phyloP scores from a whole-genome alignment of 1,140 invertebrate species.

The Lepidostoma basale region DNA sequence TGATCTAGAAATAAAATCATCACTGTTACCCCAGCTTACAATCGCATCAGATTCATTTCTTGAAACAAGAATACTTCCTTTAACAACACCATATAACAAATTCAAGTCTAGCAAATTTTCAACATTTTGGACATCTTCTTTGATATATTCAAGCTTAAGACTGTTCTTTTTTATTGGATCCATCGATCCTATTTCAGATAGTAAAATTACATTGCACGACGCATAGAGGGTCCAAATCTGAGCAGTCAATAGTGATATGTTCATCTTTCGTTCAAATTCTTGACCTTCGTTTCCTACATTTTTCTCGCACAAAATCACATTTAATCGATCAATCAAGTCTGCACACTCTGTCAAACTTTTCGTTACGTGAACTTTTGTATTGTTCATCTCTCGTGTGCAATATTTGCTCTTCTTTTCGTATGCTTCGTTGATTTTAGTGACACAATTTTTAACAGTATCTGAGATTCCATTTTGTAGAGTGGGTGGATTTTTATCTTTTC shows the following conservation, averaged over 20 bases:
- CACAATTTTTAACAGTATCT: neutral
- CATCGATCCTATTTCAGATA: conserved; percentile 59
- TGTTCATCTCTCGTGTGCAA: neutral
- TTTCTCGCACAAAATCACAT: neutral
- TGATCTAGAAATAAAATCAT: conserved; percentile 24
- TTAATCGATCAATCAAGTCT: neutral
- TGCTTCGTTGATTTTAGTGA: conserved; percentile 17
- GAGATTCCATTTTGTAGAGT: neutral
- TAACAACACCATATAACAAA: conserved; percentile 53
- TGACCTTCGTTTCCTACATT: neutral
- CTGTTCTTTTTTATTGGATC: conserved; percentile 77
- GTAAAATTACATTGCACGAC: conserved; percentile 46
- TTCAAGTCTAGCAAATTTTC: conserved; percentile 53
- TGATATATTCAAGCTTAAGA: conserved; percentile 69
- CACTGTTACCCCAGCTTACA: conserved; percentile 1
- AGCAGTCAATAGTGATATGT: conserved; percentile 9
- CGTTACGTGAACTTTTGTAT: conserved; percentile 7
- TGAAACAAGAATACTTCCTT: conserved; percentile 48
- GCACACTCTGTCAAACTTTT: neutral
- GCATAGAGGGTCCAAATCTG: conserved; percentile 33
- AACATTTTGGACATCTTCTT: conserved; percentile 65
- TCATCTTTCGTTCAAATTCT: neutral
- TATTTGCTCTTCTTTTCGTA: conserved; percentile 10
- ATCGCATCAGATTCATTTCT: conserved; percentile 33
- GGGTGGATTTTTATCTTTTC: conserved; percentile 20